Conservation (phyloP, 2,888 invertebrate species). For the Lordiphosa andalusiaca region DNA sequence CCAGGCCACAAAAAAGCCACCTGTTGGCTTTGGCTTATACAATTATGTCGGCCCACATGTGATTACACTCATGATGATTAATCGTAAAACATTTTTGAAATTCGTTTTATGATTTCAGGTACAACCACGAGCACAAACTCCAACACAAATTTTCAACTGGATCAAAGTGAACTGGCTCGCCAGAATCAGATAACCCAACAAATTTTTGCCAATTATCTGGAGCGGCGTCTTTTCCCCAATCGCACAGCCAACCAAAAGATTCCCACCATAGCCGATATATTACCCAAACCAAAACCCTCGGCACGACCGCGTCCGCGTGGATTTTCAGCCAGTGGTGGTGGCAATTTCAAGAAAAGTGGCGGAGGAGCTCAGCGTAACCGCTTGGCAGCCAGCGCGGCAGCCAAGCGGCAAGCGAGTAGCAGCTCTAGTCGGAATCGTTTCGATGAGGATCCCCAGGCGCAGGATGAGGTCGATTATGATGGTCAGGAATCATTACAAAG, state of each 20-base stretch:
- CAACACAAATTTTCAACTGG: conserved; percentile 57
- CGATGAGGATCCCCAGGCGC: conserved; percentile 47
- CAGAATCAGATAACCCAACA: conserved; percentile 89
- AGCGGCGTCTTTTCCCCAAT: conserved; percentile 85
- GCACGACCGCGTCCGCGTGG: conserved; percentile 68
- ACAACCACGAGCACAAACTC: conserved; percentile 27
- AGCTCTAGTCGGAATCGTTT: conserved; percentile 12
- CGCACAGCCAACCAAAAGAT: conserved; percentile 80
- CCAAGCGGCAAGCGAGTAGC: conserved; percentile 32
- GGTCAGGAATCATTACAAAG: conserved; percentile 82
- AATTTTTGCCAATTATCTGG: conserved; percentile 87
- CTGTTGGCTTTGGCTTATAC: conserved; percentile 32
- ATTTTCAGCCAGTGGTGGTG: conserved; percentile 51
- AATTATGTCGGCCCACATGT: conserved; percentile 49
- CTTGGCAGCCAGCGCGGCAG: conserved; percentile 44
- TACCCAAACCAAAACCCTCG: conserved; percentile 81
- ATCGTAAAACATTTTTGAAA: conserved; percentile 30
- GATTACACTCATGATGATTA: conserved; percentile 45
- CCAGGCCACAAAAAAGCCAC: conserved; percentile 19
- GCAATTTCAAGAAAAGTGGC: conserved; percentile 45
- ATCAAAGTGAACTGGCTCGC: conserved; percentile 84
- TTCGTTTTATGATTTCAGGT: conserved; percentile 44
- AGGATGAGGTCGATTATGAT: conserved; percentile 69
- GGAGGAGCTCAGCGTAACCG: conserved; percentile 55
- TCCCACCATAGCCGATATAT: conserved; percentile 85